Base-by-base conservation (phyloP, 2,797 vertebrate species). In the Glossophaga mutica region DNA sequence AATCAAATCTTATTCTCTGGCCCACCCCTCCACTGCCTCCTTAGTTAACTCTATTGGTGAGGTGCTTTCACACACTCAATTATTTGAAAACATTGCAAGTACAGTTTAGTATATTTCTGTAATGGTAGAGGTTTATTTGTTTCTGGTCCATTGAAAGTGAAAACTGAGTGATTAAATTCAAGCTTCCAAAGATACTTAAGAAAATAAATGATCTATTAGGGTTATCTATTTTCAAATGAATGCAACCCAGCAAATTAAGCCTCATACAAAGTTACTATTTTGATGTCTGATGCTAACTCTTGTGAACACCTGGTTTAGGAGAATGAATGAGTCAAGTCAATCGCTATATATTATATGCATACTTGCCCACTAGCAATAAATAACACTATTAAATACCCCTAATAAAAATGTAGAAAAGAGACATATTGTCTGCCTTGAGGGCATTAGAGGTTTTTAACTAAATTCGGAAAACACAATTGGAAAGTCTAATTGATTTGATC, bases 121-220 rank as follows among this genome's bases (percentile, higher is more conserved):
- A 73, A 48, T n/a, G 11, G 24, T n/a, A 52, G 37, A 71, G 24
- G 12, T 71, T 67, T 76, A 81, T 81, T 84, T 90, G 44, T 70
- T 81, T 81, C n/a, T 79, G 79, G 65, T 5, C 34, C 71, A 87
- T 1, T 79, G 37, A 46, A 59, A 93, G 91, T 81, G 3, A 15
- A 94, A 88, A 91, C 22, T 55, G 34, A 84, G 59, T 93, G 70
- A 93, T 68, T 77, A 94, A 82, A 52, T 90, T 86, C 26, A 91
- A 48, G 37, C 62, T 67, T 76, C 18, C 29, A 39, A 93, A 89
- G 65, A 88, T 81, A 83, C 21, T 87, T 82, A 32, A 59, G 44
- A 79, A 87, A 93, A 89, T n/a, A 74, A 89, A 74, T 79, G 34
- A 96, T 32, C 87, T 92, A 90, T 90, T 87, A 82, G 59, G 8